Evolutionary conservation across 2,888 invertebrate genomes (phyloP).

Genomic region (Orthosia gracilis): DNA sequence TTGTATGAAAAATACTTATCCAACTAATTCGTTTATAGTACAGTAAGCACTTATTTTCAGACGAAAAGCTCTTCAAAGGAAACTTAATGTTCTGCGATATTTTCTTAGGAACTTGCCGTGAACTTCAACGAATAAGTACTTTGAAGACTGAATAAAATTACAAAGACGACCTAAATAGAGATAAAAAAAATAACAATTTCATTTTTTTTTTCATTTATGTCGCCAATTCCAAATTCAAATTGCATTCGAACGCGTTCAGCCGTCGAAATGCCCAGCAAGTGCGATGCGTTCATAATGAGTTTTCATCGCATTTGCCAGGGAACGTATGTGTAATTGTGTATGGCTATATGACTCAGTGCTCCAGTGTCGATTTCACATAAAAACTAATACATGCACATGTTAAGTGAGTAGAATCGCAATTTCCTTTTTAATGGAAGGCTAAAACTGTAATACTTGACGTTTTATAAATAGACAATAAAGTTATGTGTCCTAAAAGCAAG

Average conservation of each 20-base stretch:
- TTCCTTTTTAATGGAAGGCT: slow-evolving; percentile 15
- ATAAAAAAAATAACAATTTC: not conserved
- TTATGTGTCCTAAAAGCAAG: not conserved
- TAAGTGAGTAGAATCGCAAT: slow-evolving; percentile 18
- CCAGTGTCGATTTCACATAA: slow-evolving; percentile 24
- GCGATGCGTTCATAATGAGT: slow-evolving; percentile 39
- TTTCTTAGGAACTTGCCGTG: not conserved
- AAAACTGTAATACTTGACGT: not conserved
- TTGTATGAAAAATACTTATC: not conserved
- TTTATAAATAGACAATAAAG: not conserved
- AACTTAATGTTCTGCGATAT: not conserved
- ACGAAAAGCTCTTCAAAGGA: not conserved
- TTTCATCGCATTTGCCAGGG: slow-evolving; percentile 61
- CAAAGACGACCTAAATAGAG: not conserved
- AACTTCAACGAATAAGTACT: slow-evolving; percentile 1
- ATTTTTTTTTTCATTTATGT: not conserved
- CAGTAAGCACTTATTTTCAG: not conserved
- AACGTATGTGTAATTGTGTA: slow-evolving; percentile 40
- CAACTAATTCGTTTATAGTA: not conserved
- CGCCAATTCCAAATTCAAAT: slow-evolving; percentile 15
- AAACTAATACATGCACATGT: slow-evolving; percentile 42
- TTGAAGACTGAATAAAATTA: not conserved
- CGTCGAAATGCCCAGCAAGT: slow-evolving; percentile 1
- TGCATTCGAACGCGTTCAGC: slow-evolving; percentile 27
- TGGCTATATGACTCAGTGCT: slow-evolving; percentile 58